These are phyloP conservation scores for Chloroceryle inda DNA, from an alignment of 2,797 vertebrate genomes.

Conservation along the genomic window DNA sequence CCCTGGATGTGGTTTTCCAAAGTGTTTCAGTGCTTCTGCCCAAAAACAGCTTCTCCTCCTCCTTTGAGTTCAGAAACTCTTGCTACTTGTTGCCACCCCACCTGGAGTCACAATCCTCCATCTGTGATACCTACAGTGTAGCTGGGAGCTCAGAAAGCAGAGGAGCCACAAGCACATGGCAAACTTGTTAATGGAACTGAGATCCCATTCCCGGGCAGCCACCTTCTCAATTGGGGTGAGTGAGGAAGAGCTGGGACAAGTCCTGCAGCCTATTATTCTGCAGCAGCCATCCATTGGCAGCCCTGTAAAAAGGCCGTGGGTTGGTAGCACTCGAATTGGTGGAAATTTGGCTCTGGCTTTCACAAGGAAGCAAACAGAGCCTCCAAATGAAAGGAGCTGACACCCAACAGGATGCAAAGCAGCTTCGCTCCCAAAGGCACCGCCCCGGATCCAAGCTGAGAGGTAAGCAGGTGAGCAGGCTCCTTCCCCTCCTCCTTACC, in stretches of 20 bases:
- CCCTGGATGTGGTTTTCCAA: not conserved
- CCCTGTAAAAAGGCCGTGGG: not conserved
- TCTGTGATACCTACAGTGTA: not conserved
- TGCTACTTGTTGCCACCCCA: not conserved
- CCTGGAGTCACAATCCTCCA: not conserved
- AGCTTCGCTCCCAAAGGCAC: not conserved
- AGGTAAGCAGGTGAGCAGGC: conserved; percentile 24
- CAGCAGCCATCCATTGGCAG: not conserved
- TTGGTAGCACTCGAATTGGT: fast-evolving
- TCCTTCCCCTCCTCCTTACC: conserved; percentile 86
- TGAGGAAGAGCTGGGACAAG: not conserved
- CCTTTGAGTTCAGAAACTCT: not conserved
- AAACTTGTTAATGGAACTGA: not conserved
- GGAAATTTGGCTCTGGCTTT: not conserved
- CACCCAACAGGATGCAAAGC: not conserved
- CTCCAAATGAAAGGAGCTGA: not conserved
- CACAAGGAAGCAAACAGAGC: fast-evolving
- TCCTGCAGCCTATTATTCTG: not conserved
- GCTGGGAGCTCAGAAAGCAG: not conserved
- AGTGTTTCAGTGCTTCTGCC: not conserved
- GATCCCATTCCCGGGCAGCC: not conserved
- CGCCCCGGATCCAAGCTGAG: not conserved
- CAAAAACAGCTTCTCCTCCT: not conserved
- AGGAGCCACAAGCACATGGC: not conserved
- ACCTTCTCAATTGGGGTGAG: not conserved